Percentiles rank a stretch among this genome's conserved stretches.
phyloP scores from a whole-genome alignment of 1,140 invertebrate species.

The Contarinia nasturtii region DNA sequence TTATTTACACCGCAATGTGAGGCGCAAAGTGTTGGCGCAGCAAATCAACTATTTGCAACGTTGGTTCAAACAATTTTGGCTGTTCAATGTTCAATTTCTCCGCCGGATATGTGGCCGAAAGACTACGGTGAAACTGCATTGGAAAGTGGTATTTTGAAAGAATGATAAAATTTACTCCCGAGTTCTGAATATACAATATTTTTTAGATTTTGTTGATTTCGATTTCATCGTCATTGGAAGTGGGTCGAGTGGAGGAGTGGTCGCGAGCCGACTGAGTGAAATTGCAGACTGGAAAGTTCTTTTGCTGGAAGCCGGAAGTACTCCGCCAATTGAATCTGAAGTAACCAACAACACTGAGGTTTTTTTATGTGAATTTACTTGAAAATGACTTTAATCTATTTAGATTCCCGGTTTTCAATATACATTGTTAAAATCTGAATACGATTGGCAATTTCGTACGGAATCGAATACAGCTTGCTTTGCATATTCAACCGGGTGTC shows the following conservation, averaged over 20 bases:
- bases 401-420: constrained; percentile 9
- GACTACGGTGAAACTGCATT: constrained; percentile 29
- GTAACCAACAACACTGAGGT: constrained; percentile 11
- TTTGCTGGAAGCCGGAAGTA: constrained; percentile 54
- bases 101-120: constrained; percentile 26
- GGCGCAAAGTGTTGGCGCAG: constrained; percentile 14
- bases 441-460: constrained; percentile 47
- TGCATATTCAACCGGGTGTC: constrained; percentile 27
- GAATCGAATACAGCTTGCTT: constrained; percentile 34
- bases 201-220: constrained; percentile 23
- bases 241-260: constrained; percentile 60
- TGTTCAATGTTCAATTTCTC: constrained; percentile 32
- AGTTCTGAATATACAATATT: too few species aligned
- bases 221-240: constrained; percentile 65
- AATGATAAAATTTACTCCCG: too few species aligned
- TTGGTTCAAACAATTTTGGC: constrained; percentile 28
- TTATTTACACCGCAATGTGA: constrained; percentile 12
- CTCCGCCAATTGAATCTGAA: constrained; percentile 16
- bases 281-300: constrained; percentile 47
- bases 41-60: constrained; percentile 28
- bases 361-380: neutral
- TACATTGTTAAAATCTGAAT: constrained; percentile 24
- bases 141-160: constrained; percentile 5
- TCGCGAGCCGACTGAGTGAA: constrained; percentile 57
- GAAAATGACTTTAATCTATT: neutral